Percentiles rank a stretch among this genome's conserved stretches.
These are phyloP conservation scores for Crambe crambe DNA, from an alignment of 37 sponge, comb jelly and placozoan genomes.

Conservation along the genomic window DNA sequence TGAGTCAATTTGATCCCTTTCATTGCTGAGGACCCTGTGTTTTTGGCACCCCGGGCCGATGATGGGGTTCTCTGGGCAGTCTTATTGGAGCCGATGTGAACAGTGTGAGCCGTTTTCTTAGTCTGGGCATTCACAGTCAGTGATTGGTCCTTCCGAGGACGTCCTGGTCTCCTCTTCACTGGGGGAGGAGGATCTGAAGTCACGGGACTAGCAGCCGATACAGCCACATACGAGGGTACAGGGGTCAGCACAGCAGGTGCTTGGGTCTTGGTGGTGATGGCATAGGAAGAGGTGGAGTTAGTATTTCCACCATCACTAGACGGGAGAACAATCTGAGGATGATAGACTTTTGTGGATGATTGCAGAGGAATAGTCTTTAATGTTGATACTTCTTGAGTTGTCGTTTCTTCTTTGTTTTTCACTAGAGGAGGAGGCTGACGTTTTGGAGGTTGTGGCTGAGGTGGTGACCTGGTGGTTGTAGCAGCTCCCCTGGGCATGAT, in stretches of 20 bases:
- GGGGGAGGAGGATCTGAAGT: not conserved
- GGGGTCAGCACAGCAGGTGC: not conserved
- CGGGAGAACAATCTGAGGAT: conserved; percentile 12
- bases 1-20: conserved; percentile 34
- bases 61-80: not conserved
- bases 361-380: not conserved
- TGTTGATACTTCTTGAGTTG: not conserved
- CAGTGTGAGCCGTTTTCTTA: not conserved
- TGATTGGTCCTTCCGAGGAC: conserved; percentile 17
- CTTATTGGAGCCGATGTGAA: not conserved
- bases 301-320: not conserved
- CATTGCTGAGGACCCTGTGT: not conserved
- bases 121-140: not conserved
- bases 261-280: not conserved
- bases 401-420: not conserved
- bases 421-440: conserved; percentile 19
- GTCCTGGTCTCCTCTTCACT: not conserved
- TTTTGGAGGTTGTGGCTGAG: not conserved
- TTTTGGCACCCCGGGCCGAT: not conserved
- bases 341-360: not conserved
- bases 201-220: not conserved
- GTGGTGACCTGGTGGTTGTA: no score
- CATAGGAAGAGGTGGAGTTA: not conserved
- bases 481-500: not conserved
- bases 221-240: not conserved